These are phyloP conservation scores for Conger conger DNA, from an alignment of 2,113 vertebrate species.

Conservation along the genomic window DNA sequence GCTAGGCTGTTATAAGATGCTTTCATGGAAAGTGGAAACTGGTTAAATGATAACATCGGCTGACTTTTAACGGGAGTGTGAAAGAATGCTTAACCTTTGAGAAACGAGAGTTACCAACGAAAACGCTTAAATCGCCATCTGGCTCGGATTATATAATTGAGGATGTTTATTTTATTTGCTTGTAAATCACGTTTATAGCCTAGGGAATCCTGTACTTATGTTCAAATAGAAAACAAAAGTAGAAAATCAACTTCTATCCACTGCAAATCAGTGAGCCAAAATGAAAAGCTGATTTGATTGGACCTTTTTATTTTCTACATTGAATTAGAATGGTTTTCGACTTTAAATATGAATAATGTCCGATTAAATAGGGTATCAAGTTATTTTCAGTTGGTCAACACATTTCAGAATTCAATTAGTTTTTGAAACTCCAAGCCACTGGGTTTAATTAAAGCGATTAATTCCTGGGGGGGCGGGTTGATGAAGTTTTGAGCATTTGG, in stretches of 20 bases:
- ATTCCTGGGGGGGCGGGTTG: constrained; percentile 40
- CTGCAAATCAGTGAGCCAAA: background rate
- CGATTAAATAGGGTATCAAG: background rate
- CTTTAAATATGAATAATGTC: background rate
- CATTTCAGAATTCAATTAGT: background rate
- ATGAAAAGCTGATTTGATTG: background rate
- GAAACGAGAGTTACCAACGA: constrained; percentile 3
- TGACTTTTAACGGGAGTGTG: constrained; percentile 6
- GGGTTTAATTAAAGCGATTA: constrained; percentile 59
- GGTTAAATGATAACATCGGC: background rate
- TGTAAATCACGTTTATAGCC: constrained; percentile 16
- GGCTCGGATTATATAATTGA: constrained; percentile 13
- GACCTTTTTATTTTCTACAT: background rate
- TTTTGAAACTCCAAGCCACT: constrained; percentile 39
- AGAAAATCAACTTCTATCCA: background rate
- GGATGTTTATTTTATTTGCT: constrained; percentile 27
- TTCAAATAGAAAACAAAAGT: background rate
- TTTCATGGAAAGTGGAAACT: background rate
- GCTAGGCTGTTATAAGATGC: background rate
- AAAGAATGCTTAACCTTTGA: constrained; percentile 2
- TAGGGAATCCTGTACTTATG: background rate
- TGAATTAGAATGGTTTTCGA: background rate
- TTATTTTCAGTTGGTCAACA: background rate
- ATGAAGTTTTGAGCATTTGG: constrained; percentile 48
- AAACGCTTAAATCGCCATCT: constrained; percentile 6